Percentiles rank a stretch among this genome's conserved stretches.
phyloP scores from a whole-genome alignment of 2,888 invertebrate species.

The Erynnis tages region DNA sequence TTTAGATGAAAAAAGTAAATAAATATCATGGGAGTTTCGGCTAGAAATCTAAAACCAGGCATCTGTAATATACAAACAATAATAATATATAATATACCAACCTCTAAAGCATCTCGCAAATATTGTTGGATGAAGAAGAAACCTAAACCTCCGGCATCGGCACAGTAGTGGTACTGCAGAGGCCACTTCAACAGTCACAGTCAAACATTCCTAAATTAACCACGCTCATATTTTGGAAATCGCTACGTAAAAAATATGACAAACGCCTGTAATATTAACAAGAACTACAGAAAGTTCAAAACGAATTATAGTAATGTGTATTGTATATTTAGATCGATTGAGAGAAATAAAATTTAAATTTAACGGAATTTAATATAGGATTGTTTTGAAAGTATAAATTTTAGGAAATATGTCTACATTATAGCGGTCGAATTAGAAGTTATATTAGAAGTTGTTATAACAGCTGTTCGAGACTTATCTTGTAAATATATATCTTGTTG shows the following conservation, averaged over 20 bases:
- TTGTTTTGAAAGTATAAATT: conserved; percentile 29
- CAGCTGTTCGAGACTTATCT: conserved; percentile 52
- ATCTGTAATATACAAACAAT: too few species aligned
- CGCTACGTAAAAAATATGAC: not conserved
- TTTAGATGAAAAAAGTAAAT: too few species aligned
- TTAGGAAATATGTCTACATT: conserved; percentile 8
- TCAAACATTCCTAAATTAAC: not conserved
- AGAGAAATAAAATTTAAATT: not conserved
- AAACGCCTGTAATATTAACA: not conserved
- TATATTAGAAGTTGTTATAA: conserved; percentile 59
- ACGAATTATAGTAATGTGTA: conserved; percentile 24
- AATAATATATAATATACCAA: too few species aligned
- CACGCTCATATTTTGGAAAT: too few species aligned
- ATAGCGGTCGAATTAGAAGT: too few species aligned
- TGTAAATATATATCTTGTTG: conserved; percentile 56
- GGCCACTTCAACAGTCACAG: too few species aligned
- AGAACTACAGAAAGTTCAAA: not conserved
- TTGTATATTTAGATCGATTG: not conserved
- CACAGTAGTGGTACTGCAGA: too few species aligned
- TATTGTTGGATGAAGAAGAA: too few species aligned
- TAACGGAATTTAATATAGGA: conserved; percentile 5
- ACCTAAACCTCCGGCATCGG: too few species aligned
- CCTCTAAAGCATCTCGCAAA: too few species aligned
- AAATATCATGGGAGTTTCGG: too few species aligned
- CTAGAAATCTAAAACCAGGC: too few species aligned